A percentile compares a stretch with the other conserved stretches of the same genome.
Conservation (phyloP, 1,140 invertebrate species). For the Brachionus calyciflorus region DNA sequence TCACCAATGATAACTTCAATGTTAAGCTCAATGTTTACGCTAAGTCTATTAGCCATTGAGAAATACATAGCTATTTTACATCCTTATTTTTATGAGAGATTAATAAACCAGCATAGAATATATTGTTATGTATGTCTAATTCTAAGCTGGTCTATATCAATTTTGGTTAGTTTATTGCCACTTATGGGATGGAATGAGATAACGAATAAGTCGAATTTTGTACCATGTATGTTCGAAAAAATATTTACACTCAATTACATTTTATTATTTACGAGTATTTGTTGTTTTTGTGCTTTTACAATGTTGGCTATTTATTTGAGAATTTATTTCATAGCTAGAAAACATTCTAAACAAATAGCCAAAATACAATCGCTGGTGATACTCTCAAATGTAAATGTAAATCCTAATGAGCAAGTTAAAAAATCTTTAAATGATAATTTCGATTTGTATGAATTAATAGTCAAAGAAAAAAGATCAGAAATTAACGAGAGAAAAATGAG, state of each 20-base stretch:
- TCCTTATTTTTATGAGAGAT: conserved; percentile 27
- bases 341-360: conserved; percentile 25
- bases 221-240: conserved; percentile 30
- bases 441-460: not conserved
- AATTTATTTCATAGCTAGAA: conserved; percentile 29
- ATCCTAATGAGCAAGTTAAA: too few relatives aligned
- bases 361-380: not conserved
- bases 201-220: conserved; percentile 9
- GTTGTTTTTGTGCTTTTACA: not conserved
- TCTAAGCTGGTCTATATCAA: not conserved
- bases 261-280: conserved; percentile 11
- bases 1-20: conserved; percentile 26
- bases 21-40: conserved; percentile 25
- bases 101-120: not conserved
- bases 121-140: not conserved
- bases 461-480: not conserved
- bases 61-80: conserved; percentile 31
- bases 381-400: too few relatives aligned
- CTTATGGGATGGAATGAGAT: conserved; percentile 41
- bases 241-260: conserved; percentile 21
- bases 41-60: conserved; percentile 11
- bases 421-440: not conserved
- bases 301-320: conserved; percentile 25
- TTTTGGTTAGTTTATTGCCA: conserved; percentile 18
- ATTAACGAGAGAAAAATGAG: not conserved